These are phyloP conservation scores for Himalopsyche anomala DNA, from an alignment of 2,888 invertebrate genomes.

Conservation along the genomic window DNA sequence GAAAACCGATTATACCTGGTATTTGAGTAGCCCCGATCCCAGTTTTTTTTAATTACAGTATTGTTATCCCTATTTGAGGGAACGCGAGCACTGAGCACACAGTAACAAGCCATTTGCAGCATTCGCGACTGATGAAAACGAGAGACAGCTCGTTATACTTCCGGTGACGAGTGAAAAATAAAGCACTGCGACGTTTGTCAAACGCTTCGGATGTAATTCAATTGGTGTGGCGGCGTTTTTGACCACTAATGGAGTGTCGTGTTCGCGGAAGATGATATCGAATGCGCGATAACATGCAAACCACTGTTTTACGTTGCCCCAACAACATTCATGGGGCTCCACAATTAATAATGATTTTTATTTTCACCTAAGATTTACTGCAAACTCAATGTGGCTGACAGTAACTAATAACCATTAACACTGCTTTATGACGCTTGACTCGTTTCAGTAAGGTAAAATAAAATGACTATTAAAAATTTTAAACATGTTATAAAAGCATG, in stretches of 20 bases:
- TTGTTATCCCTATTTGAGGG: not conserved
- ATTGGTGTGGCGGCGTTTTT: slow-evolving; percentile 47
- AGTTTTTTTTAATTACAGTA: no score
- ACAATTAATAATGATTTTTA: not conserved
- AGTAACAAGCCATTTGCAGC: slow-evolving; percentile 15
- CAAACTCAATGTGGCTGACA: no score
- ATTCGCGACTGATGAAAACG: slow-evolving; percentile 47
- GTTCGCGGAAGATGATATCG: slow-evolving; percentile 48
- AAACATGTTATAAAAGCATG: no score
- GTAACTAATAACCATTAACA: no score
- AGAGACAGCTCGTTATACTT: slow-evolving; percentile 50
- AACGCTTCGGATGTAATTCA: slow-evolving; percentile 52
- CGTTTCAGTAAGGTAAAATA: no score
- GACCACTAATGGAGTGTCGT: slow-evolving; percentile 49
- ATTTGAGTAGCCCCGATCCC: no score
- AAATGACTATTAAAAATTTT: no score
- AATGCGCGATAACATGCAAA: not conserved
- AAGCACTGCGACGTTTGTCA: slow-evolving; percentile 48
- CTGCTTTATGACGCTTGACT: no score
- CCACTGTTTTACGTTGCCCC: not conserved
- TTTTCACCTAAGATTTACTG: not conserved
- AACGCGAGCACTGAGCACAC: not conserved
- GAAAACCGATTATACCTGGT: no score
- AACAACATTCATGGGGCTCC: not conserved
- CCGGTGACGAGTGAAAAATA: slow-evolving; percentile 51